Evolutionary conservation across 1,140 invertebrate species (phyloP), one percentile per base, ranked within the genome.

Genomic region (Drosophila bocki): DNA sequence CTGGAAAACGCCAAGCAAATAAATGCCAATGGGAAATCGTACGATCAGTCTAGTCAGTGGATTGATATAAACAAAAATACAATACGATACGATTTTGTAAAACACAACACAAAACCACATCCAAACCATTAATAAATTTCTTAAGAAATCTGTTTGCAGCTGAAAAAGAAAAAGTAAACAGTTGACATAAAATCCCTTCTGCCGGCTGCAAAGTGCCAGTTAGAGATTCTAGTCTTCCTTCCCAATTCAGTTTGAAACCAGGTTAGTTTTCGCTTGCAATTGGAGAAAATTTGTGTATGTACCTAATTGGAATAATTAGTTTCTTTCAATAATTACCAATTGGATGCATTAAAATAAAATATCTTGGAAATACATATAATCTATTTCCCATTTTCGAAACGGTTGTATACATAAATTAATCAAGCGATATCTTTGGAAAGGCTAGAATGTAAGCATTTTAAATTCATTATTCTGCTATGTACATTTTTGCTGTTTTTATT

Each of bases 21-120:
- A 64, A 63, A 62, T 61, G 17, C 17, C 41, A 39, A 41, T 60
- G 17, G 56, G 56, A 53, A 39, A 62, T 54, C 15, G 37, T 7
- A n/a, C 35, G 53, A 70, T 69, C 50, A 33, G 41, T 37, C 17
- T 45, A 17, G 19, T 41, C 35, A 15, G 35, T n/a, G 22, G 47
- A 29, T 57, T 39, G 5, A 11, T n/a, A 41, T 42, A 42, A 67
- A 35, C 41, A 45, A 45, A 45, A 47, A 39, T 45, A 45, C 11
- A 11, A 54, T 37, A 22, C 33, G 17, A 51, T 51, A 51, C 26
- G 33, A 54, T 7, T 11, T 37, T 37, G 8, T 26, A 54, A n/a
- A 2, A 3, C n/a, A 53, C 9, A 32, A 19, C 32, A 19, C 17
- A 35, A 35, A 19, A 53, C 17, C 9, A 15, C 32, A 35, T 4